Evolutionary conservation across 2,888 invertebrate genomes (phyloP), one percentile per base, ranked within the genome.

Genomic region (Cantharis rustica): DNA sequence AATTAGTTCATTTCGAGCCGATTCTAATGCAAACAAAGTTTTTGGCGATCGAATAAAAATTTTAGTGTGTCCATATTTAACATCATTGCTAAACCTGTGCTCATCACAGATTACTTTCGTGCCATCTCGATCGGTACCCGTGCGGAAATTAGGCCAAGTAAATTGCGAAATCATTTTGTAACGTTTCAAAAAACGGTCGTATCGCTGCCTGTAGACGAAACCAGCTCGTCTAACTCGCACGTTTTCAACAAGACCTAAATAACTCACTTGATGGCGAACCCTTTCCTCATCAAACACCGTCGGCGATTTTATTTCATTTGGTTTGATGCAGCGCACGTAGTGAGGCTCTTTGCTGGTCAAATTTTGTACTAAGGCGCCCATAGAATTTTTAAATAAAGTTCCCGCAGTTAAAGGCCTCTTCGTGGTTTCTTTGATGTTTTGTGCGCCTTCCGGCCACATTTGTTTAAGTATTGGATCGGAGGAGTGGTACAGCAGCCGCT

Each of bases 361-460:
- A 63, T 97, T 98, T 73, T 94, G 90, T 61, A 98, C 97, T 75
- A 99, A 90, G 66, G 96, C 93, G 20, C 95, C 89, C 96, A 99
- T 99, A 0, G 98, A 98, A 86, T 93, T 95, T 88, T 98, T 97
- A 91, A 99, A 99, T 72, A 97, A 89, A 0, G 96, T 95, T 20
- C 98, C 98, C 3, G 98, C 98, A 0, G 98, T 99, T 20, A 94
- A 91, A 0, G 99, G 99, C 1, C 99, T 92, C 85, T 98, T 98
- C 0, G 98, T 99, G 10, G 97, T 98, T 91, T 95, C 93, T 61
- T 93, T 93, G 83, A 98, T 96, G 84, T 96, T 93, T 84, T 95
- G 93, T 20, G 95, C 95, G 26, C 99, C 99, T 88, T 99, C 99
- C 0, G 98, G 98, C 98, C 98, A 99, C 97, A 99, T 98, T 77